These are phyloP conservation scores for Narcine bancroftii DNA, from an alignment of 2,113 vertebrate species.

Conservation along the genomic window DNA sequence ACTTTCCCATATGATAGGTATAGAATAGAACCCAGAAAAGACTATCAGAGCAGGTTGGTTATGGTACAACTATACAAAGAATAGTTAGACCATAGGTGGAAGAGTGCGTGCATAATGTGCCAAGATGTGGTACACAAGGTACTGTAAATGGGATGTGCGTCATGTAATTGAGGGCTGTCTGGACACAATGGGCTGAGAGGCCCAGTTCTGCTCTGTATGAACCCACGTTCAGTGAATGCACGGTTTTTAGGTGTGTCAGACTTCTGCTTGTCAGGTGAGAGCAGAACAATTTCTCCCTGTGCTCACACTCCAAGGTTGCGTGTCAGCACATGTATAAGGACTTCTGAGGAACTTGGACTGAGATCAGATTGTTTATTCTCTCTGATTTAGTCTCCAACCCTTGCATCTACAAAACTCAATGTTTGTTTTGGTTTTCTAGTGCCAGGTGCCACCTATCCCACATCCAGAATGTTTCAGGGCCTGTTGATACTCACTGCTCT, in stretches of 20 bases:
- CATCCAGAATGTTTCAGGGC: not conserved
- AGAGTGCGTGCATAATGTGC: too few species aligned
- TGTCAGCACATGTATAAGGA: not conserved
- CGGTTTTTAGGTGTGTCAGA: not conserved
- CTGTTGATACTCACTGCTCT: too few species aligned
- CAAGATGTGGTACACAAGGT: too few species aligned
- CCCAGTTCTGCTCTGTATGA: too few species aligned
- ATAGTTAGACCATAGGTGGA: too few species aligned
- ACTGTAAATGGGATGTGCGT: too few species aligned
- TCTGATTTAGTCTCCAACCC: not conserved
- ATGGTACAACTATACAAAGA: too few species aligned
- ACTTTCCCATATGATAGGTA: too few species aligned
- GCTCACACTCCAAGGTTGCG: not conserved
- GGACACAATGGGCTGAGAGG: too few species aligned
- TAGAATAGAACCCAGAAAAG: too few species aligned
- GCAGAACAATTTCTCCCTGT: slow-evolving; percentile 10
- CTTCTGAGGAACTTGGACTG: slow-evolving; percentile 3
- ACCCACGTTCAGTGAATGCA: not conserved
- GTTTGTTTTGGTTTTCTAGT: not conserved
- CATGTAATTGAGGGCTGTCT: too few species aligned
- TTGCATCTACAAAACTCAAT: not conserved
- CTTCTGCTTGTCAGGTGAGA: not conserved
- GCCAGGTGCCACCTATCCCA: not conserved
- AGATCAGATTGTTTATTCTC: not conserved
- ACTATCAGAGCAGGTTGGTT: too few species aligned